Evolutionary conservation across 2,888 invertebrate species (phyloP).

Genomic region (Hemithea aestivaria): DNA sequence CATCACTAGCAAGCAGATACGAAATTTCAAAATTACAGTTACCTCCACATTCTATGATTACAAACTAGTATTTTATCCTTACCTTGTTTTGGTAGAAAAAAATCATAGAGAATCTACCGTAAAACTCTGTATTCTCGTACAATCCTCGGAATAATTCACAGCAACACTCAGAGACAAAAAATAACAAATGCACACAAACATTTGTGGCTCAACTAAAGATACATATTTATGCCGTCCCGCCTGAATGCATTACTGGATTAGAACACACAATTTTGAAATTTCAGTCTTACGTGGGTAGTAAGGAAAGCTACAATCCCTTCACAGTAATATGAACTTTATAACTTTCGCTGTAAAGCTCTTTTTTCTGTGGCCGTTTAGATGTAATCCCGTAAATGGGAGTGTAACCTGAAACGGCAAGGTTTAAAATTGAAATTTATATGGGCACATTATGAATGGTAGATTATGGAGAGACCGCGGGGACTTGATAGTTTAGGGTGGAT

Average conservation of each 20-base stretch:
- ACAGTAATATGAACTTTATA: slow-evolving; percentile 12
- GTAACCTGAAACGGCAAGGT: slow-evolving; percentile 68
- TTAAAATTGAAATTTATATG: slow-evolving; percentile 79
- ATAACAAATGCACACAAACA: slow-evolving; percentile 29
- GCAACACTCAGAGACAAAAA: slow-evolving; percentile 6
- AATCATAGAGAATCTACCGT: too few relatives aligned
- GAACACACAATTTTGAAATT: slow-evolving; percentile 22
- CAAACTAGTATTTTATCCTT: too few relatives aligned
- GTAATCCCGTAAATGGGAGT: slow-evolving; percentile 74
- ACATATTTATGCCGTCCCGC: slow-evolving; percentile 52
- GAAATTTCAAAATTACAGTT: too few relatives aligned
- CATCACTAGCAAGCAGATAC: too few relatives aligned
- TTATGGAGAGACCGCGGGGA: slow-evolving; percentile 41
- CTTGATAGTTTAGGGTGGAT: slow-evolving; percentile 30
- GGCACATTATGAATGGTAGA: slow-evolving; percentile 73
- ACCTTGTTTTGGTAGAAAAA: too few relatives aligned
- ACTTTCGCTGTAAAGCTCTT: slow-evolving; percentile 3
- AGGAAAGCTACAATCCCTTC: slow-evolving; percentile 3
- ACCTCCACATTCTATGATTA: too few relatives aligned
- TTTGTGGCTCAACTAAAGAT: slow-evolving; percentile 33
- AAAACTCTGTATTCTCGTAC: too few relatives aligned
- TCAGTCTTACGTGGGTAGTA: slow-evolving; percentile 17
- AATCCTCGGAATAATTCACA: too few relatives aligned
- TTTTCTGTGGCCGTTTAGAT: slow-evolving; percentile 26
- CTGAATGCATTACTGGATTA: slow-evolving; percentile 63